These are phyloP conservation scores for Papio anubis DNA, from an alignment of 2,113 vertebrate genomes.

Conservation along the genomic window DNA sequence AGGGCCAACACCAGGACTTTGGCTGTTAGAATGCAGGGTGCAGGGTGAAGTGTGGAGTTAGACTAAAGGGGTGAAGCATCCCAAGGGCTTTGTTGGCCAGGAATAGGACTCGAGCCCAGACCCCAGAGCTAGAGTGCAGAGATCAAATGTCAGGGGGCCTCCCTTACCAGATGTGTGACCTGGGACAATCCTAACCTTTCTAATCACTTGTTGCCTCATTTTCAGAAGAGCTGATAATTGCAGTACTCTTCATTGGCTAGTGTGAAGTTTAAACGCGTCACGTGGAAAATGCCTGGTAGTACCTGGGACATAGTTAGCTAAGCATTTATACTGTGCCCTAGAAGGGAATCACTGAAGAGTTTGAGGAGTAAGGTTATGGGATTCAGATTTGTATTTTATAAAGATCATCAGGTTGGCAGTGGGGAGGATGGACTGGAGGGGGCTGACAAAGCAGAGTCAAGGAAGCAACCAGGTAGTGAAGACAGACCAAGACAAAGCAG, in stretches of 20 bases:
- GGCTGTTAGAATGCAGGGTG: background rate
- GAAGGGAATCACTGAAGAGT: background rate
- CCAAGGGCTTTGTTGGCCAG: background rate
- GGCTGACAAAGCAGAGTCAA: background rate
- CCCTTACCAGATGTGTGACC: background rate
- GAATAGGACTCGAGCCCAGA: background rate
- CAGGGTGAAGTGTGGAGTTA: no score
- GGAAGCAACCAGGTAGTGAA: background rate
- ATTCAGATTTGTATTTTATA: background rate
- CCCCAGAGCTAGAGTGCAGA: background rate
- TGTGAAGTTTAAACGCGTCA: background rate
- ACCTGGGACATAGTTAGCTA: background rate
- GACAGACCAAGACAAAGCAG: background rate
- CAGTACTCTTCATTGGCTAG: background rate
- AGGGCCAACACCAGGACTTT: background rate
- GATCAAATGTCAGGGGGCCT: background rate
- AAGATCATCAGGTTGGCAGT: background rate
- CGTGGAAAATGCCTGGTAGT: background rate
- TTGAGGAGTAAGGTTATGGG: background rate
- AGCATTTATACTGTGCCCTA: background rate
- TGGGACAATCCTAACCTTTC: background rate
- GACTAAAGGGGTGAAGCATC: background rate
- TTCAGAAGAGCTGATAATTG: background rate
- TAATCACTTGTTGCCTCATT: background rate
- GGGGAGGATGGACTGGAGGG: background rate